A percentile compares a stretch with the other conserved stretches of the same genome.
Conservation (phyloP, 1,140 invertebrate species). For the Vollenhovia emeryi region DNA sequence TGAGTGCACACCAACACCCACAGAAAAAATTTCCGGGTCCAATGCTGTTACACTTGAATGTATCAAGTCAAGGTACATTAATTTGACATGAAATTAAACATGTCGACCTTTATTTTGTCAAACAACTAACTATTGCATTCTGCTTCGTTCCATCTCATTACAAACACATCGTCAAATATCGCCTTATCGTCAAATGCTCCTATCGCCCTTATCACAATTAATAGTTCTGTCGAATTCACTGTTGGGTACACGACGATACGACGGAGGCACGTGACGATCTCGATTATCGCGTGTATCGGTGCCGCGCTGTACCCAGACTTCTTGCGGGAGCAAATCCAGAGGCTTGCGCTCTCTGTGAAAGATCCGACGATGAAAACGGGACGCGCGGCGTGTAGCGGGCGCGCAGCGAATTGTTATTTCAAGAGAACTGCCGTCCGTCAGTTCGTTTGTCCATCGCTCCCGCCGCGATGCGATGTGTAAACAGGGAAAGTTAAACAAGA, state of each 20-base stretch:
- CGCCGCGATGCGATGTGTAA: slow-evolving; percentile 76
- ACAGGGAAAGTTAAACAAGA: slow-evolving; percentile 75
- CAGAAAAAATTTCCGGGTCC: too few relatives aligned
- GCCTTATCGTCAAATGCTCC: too few relatives aligned
- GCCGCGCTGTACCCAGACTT: not conserved
- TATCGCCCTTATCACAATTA: too few relatives aligned
- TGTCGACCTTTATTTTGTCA: too few relatives aligned
- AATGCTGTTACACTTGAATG: too few relatives aligned
- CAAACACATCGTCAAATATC: too few relatives aligned
- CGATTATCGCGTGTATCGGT: not conserved
- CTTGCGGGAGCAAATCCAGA: not conserved
- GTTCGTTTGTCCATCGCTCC: slow-evolving; percentile 72
- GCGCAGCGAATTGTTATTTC: slow-evolving; percentile 77
- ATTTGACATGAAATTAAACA: too few relatives aligned
- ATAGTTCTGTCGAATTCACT: too few relatives aligned
- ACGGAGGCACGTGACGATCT: not conserved
- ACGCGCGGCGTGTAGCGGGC: slow-evolving; percentile 36
- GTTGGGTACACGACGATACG: not conserved
- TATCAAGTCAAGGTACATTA: too few relatives aligned
- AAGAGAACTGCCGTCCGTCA: slow-evolving; percentile 73
- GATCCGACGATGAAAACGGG: slow-evolving; percentile 40
- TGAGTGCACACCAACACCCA: too few relatives aligned
- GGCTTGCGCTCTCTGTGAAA: slow-evolving; percentile 15
- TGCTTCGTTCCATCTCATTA: too few relatives aligned
- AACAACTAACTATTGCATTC: too few relatives aligned